Evolutionary conservation across 2,797 vertebrate species (phyloP).

Genomic region (Potorous gilbertii): DNA sequence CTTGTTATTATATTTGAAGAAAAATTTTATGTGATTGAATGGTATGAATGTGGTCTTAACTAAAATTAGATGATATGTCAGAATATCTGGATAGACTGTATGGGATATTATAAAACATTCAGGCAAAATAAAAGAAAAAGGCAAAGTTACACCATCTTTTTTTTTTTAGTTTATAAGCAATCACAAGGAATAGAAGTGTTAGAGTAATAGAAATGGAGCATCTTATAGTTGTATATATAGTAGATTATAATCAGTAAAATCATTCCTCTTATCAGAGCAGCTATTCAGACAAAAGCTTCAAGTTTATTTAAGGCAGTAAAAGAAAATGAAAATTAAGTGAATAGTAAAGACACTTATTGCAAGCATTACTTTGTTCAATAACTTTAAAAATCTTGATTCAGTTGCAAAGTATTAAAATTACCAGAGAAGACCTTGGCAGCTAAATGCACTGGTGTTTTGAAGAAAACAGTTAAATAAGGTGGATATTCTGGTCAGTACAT

Average conservation of each 20-base stretch:
- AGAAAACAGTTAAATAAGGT: neutral
- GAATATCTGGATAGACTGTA: neutral
- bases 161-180: neutral
- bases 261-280: neutral
- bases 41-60: neutral
- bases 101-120: neutral
- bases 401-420: neutral
- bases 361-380: neutral
- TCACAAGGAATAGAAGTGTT: neutral
- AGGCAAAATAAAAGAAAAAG: neutral
- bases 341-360: neutral
- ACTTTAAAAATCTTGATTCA: neutral
- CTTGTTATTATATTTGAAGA: neutral
- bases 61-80: neutral
- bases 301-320: neutral
- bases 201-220: neutral
- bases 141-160: neutral
- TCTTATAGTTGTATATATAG: neutral
- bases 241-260: neutral
- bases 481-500: neutral
- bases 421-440: neutral
- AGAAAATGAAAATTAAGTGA: neutral
- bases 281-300: neutral
- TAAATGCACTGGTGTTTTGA: neutral
- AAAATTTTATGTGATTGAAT: neutral